Evolutionary conservation across 2,797 vertebrate genomes (phyloP).

Genomic region (Lerista edwardsae): DNA sequence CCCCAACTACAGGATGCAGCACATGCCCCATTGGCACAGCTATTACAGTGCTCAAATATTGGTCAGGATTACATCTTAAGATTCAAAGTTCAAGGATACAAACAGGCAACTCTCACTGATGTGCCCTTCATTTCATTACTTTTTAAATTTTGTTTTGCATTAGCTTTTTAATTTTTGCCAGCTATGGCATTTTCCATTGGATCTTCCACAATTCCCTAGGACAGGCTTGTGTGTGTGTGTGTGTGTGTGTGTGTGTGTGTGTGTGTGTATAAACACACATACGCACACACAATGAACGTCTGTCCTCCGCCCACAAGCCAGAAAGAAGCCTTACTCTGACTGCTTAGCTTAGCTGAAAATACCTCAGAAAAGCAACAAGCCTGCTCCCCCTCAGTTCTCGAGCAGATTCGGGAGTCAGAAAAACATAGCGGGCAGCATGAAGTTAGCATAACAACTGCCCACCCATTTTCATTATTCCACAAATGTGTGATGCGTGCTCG

Average conservation of each 20-base stretch:
- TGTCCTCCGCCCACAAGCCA: constrained; percentile 46
- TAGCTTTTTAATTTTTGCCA: constrained; percentile 27
- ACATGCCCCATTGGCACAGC: too few relatives aligned
- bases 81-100: not conserved
- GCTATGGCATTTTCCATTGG: not conserved
- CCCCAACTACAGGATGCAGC: too few relatives aligned
- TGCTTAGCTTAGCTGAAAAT: constrained; percentile 63
- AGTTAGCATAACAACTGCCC: constrained; percentile 74
- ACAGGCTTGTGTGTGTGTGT: not conserved
- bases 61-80: too few relatives aligned
- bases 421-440: constrained; percentile 62
- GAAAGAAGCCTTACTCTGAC: constrained; percentile 41
- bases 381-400: constrained; percentile 30
- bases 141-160: constrained; percentile 30
- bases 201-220: not conserved
- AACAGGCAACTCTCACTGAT: not conserved
- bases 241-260: not conserved
- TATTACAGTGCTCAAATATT: too few relatives aligned
- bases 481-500: constrained; percentile 74
- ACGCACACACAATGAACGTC: not conserved
- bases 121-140: constrained; percentile 19
- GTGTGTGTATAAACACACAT: not conserved
- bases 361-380: constrained; percentile 56
- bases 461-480: constrained; percentile 75
- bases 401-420: constrained; percentile 62